Evolutionary conservation across 2,797 vertebrate species (phyloP), one percentile per base, ranked within the genome.

Genomic region (Gallinago solitaria): DNA sequence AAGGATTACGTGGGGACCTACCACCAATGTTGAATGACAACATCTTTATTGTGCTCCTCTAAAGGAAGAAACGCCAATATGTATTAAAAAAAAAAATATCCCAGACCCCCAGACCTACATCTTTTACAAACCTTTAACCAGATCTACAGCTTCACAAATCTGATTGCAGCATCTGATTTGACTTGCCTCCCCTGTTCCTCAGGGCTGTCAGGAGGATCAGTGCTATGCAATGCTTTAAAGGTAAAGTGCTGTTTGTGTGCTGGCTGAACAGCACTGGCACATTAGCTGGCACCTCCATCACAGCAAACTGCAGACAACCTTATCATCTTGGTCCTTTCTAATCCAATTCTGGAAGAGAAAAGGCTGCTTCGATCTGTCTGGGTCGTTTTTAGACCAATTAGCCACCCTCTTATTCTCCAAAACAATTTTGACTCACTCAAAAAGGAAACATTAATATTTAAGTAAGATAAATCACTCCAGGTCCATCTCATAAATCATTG

Each of bases 381-480:
- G 20, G n/a, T 59, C 78, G 23, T 60, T 89, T 75, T 80, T 3
- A 53, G 92, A 45, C 69, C 47, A 32, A 16, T 20, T 12, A 87
- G 11, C 8, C 27, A 48, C 9, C 80, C 35, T 69, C 16, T 35
- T 43, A 25, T 48, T 20, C 70, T 80, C 56, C 79, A 51, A 47
- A 70, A 50, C 80, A 43, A 75, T 74, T 87, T 17, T 43, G 87
- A 35, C 37, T 71, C 39, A 17, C 79, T 90, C 69, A 47, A 11
- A 91, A 95, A 90, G 59, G 65, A 76, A 87, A 67, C 33, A 75
- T 81, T 65, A 75, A 86, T 91, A 92, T 69, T 93, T 85, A 86
- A 93, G 65, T 93, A 76, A 94, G 92, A 97, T 57, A 88, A 96
- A 95, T 94, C 32, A 65, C 56, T 67, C 25, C 35, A 3, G 13